These are phyloP conservation scores for Bombyx mandarina DNA, from an alignment of 1,140 invertebrate species.

Conservation along the genomic window DNA sequence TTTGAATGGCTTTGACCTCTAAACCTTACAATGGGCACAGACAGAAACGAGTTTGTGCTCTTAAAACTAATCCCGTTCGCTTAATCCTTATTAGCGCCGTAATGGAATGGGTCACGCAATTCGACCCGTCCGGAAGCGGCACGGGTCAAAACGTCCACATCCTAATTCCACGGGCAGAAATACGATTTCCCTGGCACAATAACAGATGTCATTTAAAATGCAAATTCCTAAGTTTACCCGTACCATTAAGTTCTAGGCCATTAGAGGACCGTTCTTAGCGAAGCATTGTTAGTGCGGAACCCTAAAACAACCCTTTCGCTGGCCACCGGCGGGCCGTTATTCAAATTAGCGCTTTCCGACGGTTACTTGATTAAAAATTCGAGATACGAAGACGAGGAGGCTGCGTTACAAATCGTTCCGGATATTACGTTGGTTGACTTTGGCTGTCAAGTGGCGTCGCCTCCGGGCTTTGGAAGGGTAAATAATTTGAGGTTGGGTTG, in stretches of 20 bases:
- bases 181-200: conserved; percentile 6
- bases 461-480: too few species aligned
- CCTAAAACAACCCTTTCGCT: conserved; percentile 26
- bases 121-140: conserved; percentile 6
- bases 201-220: conserved; percentile 17
- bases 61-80: too few species aligned
- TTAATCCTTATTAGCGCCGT: too few species aligned
- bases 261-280: conserved; percentile 10
- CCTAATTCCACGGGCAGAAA: conserved; percentile 5
- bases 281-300: conserved; percentile 15
- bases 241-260: conserved; percentile 4
- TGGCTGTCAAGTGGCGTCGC: too few species aligned
- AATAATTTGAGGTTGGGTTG: too few species aligned
- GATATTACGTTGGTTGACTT: background rate
- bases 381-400: conserved; percentile 20
- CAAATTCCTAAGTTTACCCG: conserved; percentile 13
- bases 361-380: conserved; percentile 51
- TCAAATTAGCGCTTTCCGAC: conserved; percentile 45
- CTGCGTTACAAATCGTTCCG: background rate
- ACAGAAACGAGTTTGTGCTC: too few species aligned
- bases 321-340: conserved; percentile 25
- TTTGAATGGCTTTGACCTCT: too few species aligned
- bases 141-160: conserved; percentile 10
- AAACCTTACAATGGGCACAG: too few species aligned
- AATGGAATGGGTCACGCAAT: too few species aligned